Base-by-base conservation (phyloP, 1,140 invertebrate species). In the Dufourea novaeangliae region DNA sequence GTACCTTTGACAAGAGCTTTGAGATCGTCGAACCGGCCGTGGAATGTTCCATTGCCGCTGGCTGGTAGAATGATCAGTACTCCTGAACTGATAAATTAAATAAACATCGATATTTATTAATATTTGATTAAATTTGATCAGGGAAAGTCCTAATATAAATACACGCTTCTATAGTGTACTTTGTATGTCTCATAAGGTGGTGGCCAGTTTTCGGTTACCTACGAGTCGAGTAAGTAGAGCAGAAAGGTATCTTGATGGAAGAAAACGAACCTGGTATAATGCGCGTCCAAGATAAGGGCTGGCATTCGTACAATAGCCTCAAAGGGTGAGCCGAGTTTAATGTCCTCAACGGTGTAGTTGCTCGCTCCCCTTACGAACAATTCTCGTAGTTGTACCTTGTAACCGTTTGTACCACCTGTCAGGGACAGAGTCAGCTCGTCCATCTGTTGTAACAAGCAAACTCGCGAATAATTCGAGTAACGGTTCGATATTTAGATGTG, bases 1-100 rank as follows among this genome's bases (percentile, higher is more conserved):
- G 89, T 92, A 59, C 95, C 95, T 80, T 92, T 94, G 1, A 95
- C 92, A 64, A 94, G 91, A n/a, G 94, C 94, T n/a, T 88, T 93
- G 0, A 95, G 93, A 59, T 95, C 94, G 68, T 94, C 93, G 82
- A 96, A 95, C 54, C 92, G 90, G 20, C 94, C 95, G 85, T 95
- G 93, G 86, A 96, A 96, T 2, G 95, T 95, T 39, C 95, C 95
- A 68, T 95, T 95, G 59, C 95, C 95, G 79, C 94, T 95, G 6
- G 95, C 95, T 14, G 95, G 95, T 46, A 96, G 92, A 64, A 96
- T 95, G 63, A 96, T 93, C 29, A 96, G 89, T 6, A 96, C 93
- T 0, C 95, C 95, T 63, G 94, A 94, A 85, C 95, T 93, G 69
- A 17, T 74, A 66, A 44, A 80, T 54, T 27, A 59, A 76, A 70